Percentiles rank a stretch among this genome's conserved stretches.
Evolutionary conservation across 2,113 vertebrate genomes (phyloP).

Genomic region (Otis tarda): DNA sequence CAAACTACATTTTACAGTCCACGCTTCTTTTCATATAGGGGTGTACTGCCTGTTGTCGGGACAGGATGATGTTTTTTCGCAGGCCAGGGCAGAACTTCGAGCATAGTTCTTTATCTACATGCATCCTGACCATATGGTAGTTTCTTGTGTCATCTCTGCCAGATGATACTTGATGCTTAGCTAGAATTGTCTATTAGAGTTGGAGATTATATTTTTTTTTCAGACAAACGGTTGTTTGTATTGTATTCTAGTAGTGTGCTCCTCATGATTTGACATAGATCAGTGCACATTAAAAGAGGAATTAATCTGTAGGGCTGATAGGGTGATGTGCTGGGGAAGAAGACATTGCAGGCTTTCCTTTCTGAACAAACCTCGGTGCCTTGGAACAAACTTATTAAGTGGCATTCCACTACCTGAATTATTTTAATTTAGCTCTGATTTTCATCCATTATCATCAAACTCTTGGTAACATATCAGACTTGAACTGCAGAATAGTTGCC

Average conservation of each 20-base stretch:
- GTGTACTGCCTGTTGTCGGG: not conserved
- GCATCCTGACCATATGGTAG: not conserved
- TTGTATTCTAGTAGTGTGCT: not conserved
- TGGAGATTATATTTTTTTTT: not conserved
- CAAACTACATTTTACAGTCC: accelerated
- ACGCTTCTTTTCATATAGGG: not conserved
- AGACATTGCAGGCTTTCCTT: not conserved
- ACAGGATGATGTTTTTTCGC: not conserved
- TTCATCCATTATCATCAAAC: not conserved
- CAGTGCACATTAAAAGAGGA: not conserved
- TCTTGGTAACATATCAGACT: not conserved
- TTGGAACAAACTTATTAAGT: not conserved
- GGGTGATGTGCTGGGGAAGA: not conserved
- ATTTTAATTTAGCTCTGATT: not conserved
- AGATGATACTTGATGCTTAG: not conserved
- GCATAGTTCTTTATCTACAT: not conserved
- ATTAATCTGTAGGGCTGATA: not conserved
- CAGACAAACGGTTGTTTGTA: not conserved
- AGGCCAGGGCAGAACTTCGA: not conserved
- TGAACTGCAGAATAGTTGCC: not conserved
- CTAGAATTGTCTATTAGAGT: not conserved
- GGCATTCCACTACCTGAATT: not conserved
- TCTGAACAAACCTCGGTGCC: not conserved
- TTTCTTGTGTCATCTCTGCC: not conserved
- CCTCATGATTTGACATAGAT: not conserved